Base-by-base conservation (phyloP, 2,888 invertebrate genomes). In the Macropis europaea region DNA sequence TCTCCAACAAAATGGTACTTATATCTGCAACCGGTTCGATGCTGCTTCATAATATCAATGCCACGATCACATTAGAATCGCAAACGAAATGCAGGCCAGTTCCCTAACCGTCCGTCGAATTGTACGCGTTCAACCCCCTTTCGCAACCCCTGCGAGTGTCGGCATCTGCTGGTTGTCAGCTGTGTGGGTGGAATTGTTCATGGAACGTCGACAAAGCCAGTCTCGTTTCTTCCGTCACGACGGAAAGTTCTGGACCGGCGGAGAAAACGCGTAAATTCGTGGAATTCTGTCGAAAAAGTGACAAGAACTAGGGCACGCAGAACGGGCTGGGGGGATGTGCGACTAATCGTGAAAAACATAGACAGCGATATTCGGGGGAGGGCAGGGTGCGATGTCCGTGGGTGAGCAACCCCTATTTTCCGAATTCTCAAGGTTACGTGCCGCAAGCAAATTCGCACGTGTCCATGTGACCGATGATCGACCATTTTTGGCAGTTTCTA, bases 201-300 rank as follows among this genome's bases (percentile, higher is more conserved):
- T 24, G 32, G 32, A 40, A 17, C 54, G 70, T 60, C 64, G 56
- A 61, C 60, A 50, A 61, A 56, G 52, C 36, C 73, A 74, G 74
- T 72, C 57, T 56, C 52, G 54, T 32, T 56, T 42, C 45, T 72
- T 73, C 62, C 38, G 54, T 54, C 43, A 24, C 9, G 34, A 22
- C 56, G 62, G 30, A 50, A 56, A 36, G 50, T 36, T 52, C 40
- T 47, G 22, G 19, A 13, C 11, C 9, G 47, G n/a, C n/a, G 6
- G 30, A 24, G 13, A 15, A 38, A 26, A 19, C n/a, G n/a, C 7
- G 32, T 13, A 19, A 42, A 42, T 50, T 32, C 13, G 3, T 28
- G n/a, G n/a, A n/a, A n/a, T n/a, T n/a, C n/a, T n/a, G n/a, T n/a
- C n/a, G n/a, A n/a, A n/a, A n/a, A n/a, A n/a, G n/a, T n/a, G n/a